A percentile compares a stretch with the other conserved stretches of the same genome.
Conservation (phyloP, 2,888 invertebrate genomes). For the Platypus cylindrus region DNA sequence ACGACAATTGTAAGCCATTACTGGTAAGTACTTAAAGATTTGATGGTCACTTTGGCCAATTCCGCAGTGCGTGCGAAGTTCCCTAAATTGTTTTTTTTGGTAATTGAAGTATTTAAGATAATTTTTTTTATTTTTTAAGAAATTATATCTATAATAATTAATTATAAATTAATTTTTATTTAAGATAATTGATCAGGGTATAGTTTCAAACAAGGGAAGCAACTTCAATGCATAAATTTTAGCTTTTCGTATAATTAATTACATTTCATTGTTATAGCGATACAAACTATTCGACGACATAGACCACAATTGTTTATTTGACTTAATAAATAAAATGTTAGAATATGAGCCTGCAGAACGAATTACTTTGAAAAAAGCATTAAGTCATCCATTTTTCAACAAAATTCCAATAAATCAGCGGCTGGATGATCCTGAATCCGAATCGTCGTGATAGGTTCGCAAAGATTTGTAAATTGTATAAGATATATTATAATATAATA, state of each 20-base stretch:
- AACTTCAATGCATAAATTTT: conserved; percentile 2
- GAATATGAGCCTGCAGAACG: conserved; percentile 92
- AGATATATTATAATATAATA: too few relatives aligned
- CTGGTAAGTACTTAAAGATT: conserved; percentile 51
- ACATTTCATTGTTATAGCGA: conserved; percentile 50
- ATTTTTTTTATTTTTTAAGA: not conserved
- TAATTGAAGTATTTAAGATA: not conserved
- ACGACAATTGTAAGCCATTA: conserved; percentile 95
- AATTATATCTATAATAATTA: not conserved
- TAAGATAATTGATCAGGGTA: not conserved
- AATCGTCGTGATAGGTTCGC: too few relatives aligned
- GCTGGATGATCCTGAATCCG: conserved; percentile 44
- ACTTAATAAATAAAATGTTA: conserved; percentile 89
- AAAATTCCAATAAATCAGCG: conserved; percentile 69
- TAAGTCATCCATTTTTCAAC: conserved; percentile 87
- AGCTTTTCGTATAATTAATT: too few relatives aligned
- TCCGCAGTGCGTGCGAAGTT: too few relatives aligned
- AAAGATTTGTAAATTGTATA: too few relatives aligned
- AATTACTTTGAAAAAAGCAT: conserved; percentile 74
- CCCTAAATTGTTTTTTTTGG: too few relatives aligned
- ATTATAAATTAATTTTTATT: not conserved
- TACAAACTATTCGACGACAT: conserved; percentile 78
- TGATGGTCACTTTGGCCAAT: too few relatives aligned
- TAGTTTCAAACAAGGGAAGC: not conserved
- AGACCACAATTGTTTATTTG: conserved; percentile 88